These are phyloP conservation scores for Autographa gamma DNA, from an alignment of 2,888 invertebrate genomes.

Conservation along the genomic window DNA sequence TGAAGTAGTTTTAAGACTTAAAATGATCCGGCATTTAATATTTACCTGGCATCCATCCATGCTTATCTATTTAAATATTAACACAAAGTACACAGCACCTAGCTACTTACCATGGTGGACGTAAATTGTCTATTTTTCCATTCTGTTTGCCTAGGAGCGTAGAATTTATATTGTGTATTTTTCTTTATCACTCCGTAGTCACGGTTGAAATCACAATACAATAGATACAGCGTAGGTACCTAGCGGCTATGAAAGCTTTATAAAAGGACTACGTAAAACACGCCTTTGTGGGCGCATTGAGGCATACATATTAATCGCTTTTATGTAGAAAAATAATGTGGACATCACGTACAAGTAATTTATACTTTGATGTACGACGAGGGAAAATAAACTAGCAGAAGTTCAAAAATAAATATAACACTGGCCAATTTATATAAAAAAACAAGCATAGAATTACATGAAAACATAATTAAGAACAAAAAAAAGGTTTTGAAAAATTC, in stretches of 20 bases:
- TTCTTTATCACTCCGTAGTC: conserved; percentile 62
- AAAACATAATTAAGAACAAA: not conserved
- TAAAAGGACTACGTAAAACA: conserved; percentile 70
- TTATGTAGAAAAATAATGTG: conserved; percentile 70
- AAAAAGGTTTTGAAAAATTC: not conserved
- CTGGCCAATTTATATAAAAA: not conserved
- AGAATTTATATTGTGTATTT: conserved; percentile 45
- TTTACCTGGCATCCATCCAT: conserved; percentile 21
- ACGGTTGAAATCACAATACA: conserved; percentile 73
- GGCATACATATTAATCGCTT: conserved; percentile 75
- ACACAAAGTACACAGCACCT: conserved; percentile 24
- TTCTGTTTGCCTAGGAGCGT: conserved; percentile 23
- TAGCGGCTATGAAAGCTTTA: conserved; percentile 68
- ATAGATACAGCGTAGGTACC: conserved; percentile 46
- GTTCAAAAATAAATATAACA: not conserved
- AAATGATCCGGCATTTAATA: conserved; percentile 20
- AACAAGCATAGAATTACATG: not conserved
- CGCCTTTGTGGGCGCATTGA: conserved; percentile 79
- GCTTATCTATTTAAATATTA: conserved; percentile 36
- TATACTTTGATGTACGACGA: not conserved
- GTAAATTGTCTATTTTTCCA: conserved; percentile 38
- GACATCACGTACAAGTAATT: conserved; percentile 26
- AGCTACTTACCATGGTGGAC: conserved; percentile 19
- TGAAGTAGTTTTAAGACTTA: conserved; percentile 12
- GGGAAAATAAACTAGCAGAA: not conserved